These are phyloP conservation scores for Microtus pennsylvanicus DNA, from an alignment of 2,113 vertebrate genomes.

Conservation along the genomic window DNA sequence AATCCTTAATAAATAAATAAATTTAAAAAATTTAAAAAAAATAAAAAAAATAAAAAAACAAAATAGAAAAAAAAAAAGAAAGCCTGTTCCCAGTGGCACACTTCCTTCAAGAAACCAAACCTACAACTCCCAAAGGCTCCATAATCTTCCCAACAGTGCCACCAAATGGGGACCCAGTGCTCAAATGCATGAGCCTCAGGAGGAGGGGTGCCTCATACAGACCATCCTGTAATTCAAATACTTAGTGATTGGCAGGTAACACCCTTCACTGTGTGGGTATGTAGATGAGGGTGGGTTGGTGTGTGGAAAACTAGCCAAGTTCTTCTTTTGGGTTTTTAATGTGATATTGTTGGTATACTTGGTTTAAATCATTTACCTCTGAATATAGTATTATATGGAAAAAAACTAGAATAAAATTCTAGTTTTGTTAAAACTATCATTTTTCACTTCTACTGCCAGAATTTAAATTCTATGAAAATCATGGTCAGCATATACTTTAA, in stretches of 20 bases:
- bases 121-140: background rate
- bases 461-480: background rate
- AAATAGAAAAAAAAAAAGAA: no score
- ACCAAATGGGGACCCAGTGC: background rate
- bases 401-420: background rate
- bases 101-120: background rate
- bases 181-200: background rate
- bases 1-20: no score
- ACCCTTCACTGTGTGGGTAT: background rate
- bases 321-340: no score
- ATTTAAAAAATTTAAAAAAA: no score
- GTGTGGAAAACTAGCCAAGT: background rate
- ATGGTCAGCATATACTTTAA: background rate
- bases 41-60: no score
- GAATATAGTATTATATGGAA: background rate
- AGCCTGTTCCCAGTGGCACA: background rate
- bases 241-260: background rate
- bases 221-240: no score
- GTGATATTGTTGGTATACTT: background rate
- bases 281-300: background rate
- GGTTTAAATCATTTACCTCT: background rate
- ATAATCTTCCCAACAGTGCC: no score
- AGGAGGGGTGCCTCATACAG: fast-evolving
- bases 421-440: background rate
- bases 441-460: background rate